Conservation (phyloP, 2,888 invertebrate genomes). For the Crematogaster levior region DNA sequence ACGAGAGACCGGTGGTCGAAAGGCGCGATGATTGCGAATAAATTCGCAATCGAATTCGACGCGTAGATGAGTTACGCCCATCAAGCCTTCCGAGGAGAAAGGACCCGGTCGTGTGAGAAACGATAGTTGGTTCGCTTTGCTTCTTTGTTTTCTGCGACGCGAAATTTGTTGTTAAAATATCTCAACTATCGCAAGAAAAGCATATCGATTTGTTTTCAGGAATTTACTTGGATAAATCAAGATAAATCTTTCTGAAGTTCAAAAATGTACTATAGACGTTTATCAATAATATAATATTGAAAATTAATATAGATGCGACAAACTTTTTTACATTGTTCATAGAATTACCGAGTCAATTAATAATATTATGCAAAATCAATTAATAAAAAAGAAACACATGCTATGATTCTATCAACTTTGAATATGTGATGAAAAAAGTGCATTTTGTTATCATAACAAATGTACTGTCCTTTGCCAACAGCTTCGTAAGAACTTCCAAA, state of each 20-base stretch:
- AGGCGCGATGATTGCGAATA: constrained; percentile 45
- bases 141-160: neutral
- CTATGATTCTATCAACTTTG: neutral
- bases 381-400: neutral
- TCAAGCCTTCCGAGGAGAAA: neutral
- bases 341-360: neutral
- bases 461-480: constrained; percentile 27
- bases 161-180: neutral
- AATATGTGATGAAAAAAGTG: neutral
- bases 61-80: constrained; percentile 31
- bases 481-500: constrained; percentile 55
- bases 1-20: constrained; percentile 19
- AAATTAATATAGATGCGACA: neutral
- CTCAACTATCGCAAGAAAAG: neutral
- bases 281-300: neutral
- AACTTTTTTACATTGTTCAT: neutral
- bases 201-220: neutral
- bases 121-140: neutral
- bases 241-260: neutral
- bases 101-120: neutral
- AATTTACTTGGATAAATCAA: neutral
- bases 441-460: constrained; percentile 18
- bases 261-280: neutral
- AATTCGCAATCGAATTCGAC: constrained; percentile 57
- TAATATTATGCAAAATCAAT: neutral